These are phyloP conservation scores for Hedya salicella DNA, from an alignment of 2,888 invertebrate species.

Conservation along the genomic window DNA sequence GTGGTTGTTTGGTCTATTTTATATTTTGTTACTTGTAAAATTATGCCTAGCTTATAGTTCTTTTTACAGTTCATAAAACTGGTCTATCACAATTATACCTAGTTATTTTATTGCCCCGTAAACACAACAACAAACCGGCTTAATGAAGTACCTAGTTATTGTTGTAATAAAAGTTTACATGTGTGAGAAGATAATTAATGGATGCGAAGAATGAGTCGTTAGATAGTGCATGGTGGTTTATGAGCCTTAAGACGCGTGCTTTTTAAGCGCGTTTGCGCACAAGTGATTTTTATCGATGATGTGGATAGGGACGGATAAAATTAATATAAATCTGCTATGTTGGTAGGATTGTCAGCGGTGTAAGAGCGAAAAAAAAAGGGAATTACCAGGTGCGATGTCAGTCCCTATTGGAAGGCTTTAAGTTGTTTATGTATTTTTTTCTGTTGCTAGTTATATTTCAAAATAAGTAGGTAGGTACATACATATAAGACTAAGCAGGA, in stretches of 20 bases:
- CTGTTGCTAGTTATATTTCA: too few species aligned
- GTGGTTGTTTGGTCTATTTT: too few species aligned
- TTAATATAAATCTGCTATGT: too few species aligned
- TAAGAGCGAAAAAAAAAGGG: too few species aligned
- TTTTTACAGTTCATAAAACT: not conserved
- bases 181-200: constrained; percentile 1
- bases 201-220: not conserved
- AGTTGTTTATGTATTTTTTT: too few species aligned
- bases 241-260: constrained; percentile 8
- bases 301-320: not conserved
- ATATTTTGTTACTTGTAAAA: too few species aligned
- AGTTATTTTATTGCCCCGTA: not conserved
- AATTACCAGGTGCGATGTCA: too few species aligned
- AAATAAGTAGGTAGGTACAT: too few species aligned
- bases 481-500: too few species aligned
- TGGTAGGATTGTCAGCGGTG: too few species aligned
- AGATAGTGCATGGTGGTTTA: not conserved
- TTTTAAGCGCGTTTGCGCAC: constrained; percentile 5
- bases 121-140: not conserved
- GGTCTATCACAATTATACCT: not conserved
- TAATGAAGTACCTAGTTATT: not conserved
- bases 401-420: too few species aligned
- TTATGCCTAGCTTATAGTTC: too few species aligned
- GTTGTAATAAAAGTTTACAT: not conserved
- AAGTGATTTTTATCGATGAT: not conserved